Evolutionary conservation across 2,888 invertebrate genomes (phyloP).

Genomic region (Diabrotica balteata): DNA sequence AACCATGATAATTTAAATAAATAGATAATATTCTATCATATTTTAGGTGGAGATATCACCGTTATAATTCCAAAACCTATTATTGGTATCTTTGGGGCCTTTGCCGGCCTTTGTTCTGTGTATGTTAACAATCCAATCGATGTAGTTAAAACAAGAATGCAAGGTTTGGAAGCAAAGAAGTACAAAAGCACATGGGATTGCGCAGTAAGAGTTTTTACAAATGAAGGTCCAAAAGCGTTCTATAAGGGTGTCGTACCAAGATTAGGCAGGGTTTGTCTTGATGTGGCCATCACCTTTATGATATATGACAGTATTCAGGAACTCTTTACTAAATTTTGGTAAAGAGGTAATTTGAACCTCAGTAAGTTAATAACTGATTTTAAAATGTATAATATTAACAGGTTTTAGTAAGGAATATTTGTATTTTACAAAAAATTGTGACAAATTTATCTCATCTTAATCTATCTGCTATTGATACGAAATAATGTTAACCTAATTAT

Average conservation of each 20-base stretch:
- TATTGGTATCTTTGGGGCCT: slow-evolving; percentile 89
- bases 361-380: too few species aligned
- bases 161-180: slow-evolving; percentile 93
- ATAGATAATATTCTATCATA: too few species aligned
- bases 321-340: slow-evolving; percentile 88
- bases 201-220: slow-evolving; percentile 86
- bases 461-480: too few species aligned
- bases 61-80: slow-evolving; percentile 86
- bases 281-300: slow-evolving; percentile 99
- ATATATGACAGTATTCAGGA: slow-evolving; percentile 99
- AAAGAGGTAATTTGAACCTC: slow-evolving; percentile 26
- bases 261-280: slow-evolving; percentile 93
- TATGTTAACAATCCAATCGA: slow-evolving; percentile 99
- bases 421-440: too few species aligned
- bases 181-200: slow-evolving; percentile 96
- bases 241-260: slow-evolving; percentile 99
- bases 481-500: too few species aligned
- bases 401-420: too few species aligned
- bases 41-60: slow-evolving; percentile 73
- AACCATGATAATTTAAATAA: too few species aligned
- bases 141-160: slow-evolving; percentile 99
- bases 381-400: too few species aligned
- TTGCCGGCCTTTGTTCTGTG: slow-evolving; percentile 94
- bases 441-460: too few species aligned
- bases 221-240: slow-evolving; percentile 94